These are phyloP conservation scores for Dendrocopos noguchii DNA, from an alignment of 2,113 vertebrate genomes.

Conservation along the genomic window DNA sequence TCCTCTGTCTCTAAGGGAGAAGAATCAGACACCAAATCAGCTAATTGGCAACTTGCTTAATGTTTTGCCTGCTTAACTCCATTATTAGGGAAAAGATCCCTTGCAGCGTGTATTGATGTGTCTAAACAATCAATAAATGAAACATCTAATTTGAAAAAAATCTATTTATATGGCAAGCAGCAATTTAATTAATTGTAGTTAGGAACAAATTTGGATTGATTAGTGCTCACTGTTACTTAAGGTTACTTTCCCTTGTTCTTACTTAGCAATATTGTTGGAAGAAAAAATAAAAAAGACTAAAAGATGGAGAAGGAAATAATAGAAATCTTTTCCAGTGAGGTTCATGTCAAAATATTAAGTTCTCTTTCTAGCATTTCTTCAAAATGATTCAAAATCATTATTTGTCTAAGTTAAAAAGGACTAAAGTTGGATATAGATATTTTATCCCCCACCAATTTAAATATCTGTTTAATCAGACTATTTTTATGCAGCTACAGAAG, in stretches of 20 bases:
- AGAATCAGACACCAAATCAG: not conserved
- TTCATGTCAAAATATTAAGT: not conserved
- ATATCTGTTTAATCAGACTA: not conserved
- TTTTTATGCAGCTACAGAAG: not conserved
- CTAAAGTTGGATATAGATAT: not conserved
- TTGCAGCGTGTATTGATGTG: slow-evolving; percentile 2
- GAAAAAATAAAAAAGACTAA: not conserved
- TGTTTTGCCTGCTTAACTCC: slow-evolving; percentile 4
- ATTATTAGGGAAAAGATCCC: slow-evolving; percentile 6
- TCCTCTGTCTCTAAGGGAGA: not conserved
- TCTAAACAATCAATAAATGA: slow-evolving; percentile 34
- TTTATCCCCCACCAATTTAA: not conserved
- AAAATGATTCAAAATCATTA: not conserved
- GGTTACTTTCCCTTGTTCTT: not conserved
- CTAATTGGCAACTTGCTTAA: slow-evolving; percentile 1
- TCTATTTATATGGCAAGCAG: not conserved
- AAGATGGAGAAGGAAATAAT: not conserved
- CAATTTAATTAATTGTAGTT: slow-evolving; percentile 47
- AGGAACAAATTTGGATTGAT: slow-evolving; percentile 55
- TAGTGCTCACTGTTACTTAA: slow-evolving; percentile 39
- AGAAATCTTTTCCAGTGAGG: not conserved
- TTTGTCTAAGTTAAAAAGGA: not conserved
- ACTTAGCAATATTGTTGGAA: not conserved
- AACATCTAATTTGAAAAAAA: slow-evolving; percentile 33
- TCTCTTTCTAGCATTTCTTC: not conserved